Conservation (phyloP, 2,113 vertebrate species). For the Sylvietta virens region DNA sequence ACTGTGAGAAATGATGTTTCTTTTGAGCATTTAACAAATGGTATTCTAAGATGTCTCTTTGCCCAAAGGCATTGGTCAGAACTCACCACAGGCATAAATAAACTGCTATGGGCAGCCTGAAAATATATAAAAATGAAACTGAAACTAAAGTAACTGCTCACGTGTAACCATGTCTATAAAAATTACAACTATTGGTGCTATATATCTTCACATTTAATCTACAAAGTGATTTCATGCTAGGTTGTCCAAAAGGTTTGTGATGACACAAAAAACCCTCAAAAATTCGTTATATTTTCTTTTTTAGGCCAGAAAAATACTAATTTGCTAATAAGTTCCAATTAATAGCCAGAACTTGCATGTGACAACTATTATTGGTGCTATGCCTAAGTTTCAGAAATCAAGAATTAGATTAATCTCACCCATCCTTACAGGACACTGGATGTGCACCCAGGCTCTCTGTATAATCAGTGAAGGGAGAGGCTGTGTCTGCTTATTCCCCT, state of each 20-base stretch:
- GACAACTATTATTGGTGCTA: not conserved
- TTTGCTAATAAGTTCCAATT: not conserved
- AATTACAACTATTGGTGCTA: not conserved
- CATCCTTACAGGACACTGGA: not conserved
- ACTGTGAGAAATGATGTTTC: not conserved
- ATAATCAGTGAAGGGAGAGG: not conserved
- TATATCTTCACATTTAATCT: not conserved
- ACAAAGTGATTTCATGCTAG: not conserved
- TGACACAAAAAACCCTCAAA: not conserved
- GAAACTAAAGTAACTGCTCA: not conserved
- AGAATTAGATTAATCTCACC: not conserved
- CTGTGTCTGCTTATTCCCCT: not conserved
- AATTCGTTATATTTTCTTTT: not conserved
- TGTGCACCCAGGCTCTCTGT: rapidly evolving
- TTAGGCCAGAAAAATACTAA: not conserved
- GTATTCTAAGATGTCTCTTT: not conserved
- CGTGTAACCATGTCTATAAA: not conserved
- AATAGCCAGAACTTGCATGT: not conserved
- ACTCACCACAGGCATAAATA: not conserved
- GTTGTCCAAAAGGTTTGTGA: not conserved
- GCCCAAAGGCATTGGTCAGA: not conserved
- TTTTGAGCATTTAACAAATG: not conserved
- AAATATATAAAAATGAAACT: not conserved
- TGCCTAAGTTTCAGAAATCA: not conserved
- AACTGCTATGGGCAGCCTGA: not conserved